Evolutionary conservation across 1,140 invertebrate species (phyloP).

Genomic region (Listronotus oregonensis): DNA sequence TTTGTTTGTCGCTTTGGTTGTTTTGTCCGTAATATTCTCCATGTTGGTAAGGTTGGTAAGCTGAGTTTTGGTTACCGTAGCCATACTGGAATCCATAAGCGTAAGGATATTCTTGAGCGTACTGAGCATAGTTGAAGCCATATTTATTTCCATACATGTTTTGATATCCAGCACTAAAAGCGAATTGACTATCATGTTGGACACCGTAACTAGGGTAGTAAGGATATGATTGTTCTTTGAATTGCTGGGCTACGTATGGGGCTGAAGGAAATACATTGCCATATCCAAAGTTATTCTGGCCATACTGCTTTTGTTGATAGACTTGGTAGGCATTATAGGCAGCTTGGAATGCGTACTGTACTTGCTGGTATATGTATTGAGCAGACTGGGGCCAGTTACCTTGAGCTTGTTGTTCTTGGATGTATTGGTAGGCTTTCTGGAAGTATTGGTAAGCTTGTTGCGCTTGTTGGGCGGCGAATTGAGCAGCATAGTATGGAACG

Average conservation of each 20-base stretch:
- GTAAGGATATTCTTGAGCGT: not conserved
- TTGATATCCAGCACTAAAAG: too few species aligned
- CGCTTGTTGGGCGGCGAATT: not conserved
- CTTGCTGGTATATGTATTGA: not conserved
- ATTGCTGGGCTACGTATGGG: not conserved
- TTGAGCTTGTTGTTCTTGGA: slow-evolving; percentile 1
- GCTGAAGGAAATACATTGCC: not conserved
- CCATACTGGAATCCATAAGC: not conserved
- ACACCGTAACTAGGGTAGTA: not conserved
- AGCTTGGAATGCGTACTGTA: not conserved
- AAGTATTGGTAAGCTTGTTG: slow-evolving; percentile 8
- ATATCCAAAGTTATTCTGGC: not conserved
- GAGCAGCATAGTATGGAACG: not conserved
- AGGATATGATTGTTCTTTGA: not conserved
- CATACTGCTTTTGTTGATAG: not conserved
- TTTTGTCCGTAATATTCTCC: not conserved
- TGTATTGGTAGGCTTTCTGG: slow-evolving; percentile 16
- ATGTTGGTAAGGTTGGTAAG: not conserved
- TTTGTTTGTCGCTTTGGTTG: not conserved
- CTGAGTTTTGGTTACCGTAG: not conserved
- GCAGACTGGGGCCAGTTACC: slow-evolving; percentile 1
- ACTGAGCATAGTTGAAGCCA: slow-evolving; percentile 4
- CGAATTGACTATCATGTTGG: not conserved
- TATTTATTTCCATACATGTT: slow-evolving; percentile 3
- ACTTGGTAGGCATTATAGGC: slow-evolving; percentile 5